phyloP scores from a whole-genome alignment of 2,113 vertebrate species.

The Dipodomys spectabilis region DNA sequence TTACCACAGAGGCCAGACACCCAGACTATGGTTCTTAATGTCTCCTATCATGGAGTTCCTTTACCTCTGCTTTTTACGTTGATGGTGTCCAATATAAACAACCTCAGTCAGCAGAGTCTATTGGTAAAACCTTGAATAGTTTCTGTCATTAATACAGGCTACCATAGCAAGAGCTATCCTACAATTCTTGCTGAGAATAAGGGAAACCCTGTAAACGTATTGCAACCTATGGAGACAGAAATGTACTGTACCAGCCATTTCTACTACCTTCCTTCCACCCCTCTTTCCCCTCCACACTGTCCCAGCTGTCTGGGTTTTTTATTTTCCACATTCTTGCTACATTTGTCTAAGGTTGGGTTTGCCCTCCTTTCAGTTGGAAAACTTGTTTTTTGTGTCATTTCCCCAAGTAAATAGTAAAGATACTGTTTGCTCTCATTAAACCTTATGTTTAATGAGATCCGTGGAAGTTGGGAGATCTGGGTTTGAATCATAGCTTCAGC shows the following conservation, averaged over 20 bases:
- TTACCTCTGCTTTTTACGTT: neutral
- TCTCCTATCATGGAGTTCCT: neutral
- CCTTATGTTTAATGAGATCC: neutral
- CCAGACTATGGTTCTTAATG: neutral
- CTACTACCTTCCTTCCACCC: neutral
- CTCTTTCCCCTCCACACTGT: fast-evolving
- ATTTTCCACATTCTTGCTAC: slow-evolving; percentile 13
- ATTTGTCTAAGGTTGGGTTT: neutral
- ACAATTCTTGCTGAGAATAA: neutral
- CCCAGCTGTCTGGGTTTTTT: neutral
- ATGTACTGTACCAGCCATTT: neutral
- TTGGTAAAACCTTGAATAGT: neutral
- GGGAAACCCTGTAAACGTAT: neutral
- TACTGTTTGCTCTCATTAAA: neutral
- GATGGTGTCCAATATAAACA: neutral
- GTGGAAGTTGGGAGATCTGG: neutral
- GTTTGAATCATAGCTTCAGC: neutral
- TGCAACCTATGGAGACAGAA: neutral
- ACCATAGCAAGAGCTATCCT: neutral
- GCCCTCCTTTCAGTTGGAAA: neutral
- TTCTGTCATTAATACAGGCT: neutral
- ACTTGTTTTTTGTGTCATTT: neutral
- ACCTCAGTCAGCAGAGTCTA: neutral
- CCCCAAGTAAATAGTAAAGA: neutral
- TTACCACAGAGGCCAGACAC: neutral